Evolutionary conservation across 2,797 vertebrate species (phyloP), one percentile per base, ranked within the genome.

Genomic region (Mus caroli): DNA sequence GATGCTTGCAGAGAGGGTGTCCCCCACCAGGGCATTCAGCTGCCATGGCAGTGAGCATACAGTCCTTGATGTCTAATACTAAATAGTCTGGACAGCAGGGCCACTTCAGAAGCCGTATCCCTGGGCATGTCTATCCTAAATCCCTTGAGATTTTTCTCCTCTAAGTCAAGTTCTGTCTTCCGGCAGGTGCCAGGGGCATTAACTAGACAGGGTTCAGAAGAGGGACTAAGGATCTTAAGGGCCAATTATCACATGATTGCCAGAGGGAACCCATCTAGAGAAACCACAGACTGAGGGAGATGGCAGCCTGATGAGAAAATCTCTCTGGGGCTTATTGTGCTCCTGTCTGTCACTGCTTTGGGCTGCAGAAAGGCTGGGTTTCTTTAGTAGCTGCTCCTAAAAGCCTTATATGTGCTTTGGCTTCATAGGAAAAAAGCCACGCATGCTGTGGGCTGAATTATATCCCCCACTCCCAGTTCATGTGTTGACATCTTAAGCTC

Each of bases 121-220:
- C 60, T 17, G 20, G 50, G 15, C 31, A 64, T 37, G 88, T 77
- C 78, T 80, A 37, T 62, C n/a, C 19, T 87, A 67, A 54, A 67
- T 85, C 56, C 22, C 8, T 77, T 58, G 64, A 80, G 64, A 62
- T 20, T 85, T 54, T 92, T 43, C 52, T 79, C 67, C 71, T 92
- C 7, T 26, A 28, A 46, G 24, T 79, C 50, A 88, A 58, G 4
- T 80, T 78, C 69, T 22, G 2, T 78, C 79, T 86, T 76, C 90
- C 6, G 24, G 75, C 22, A 76, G 87, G n/a, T n/a, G 5, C 43
- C 9, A 1, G 19, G 56, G 75, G 40, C 50, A 85, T 88, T 71
- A 91, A 90, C 17, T n/a, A 78, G 69, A 50, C 82, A 92, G 58
- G 58, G n/a, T 58, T 92, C 56, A 80, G 73, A 83, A 54, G 37